These are phyloP conservation scores for Coenonympha arcania DNA, from an alignment of 2,888 invertebrate genomes.

Conservation along the genomic window DNA sequence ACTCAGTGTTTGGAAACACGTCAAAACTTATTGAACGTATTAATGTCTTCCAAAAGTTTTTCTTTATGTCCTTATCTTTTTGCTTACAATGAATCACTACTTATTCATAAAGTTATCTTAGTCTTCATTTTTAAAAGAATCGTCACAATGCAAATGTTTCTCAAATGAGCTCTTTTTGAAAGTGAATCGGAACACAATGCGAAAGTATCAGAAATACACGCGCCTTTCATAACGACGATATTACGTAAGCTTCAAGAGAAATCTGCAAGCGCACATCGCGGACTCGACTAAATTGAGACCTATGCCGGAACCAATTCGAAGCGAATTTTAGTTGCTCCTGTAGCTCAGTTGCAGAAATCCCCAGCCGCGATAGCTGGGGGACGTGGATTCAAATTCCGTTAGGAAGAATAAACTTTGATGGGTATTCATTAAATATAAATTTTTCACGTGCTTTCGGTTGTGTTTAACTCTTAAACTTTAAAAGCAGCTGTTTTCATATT, in stretches of 20 bases:
- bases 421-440: too few species aligned
- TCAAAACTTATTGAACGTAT: too few species aligned
- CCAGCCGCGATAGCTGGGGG: too few species aligned
- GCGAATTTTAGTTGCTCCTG: too few species aligned
- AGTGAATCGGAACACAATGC: slow-evolving; percentile 21
- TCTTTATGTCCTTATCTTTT: neutral
- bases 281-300: slow-evolving; percentile 27
- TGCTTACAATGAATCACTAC: too few species aligned
- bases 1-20: too few species aligned
- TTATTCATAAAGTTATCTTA: neutral
- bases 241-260: slow-evolving; percentile 33
- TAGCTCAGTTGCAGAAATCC: too few species aligned
- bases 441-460: too few species aligned
- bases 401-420: too few species aligned
- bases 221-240: slow-evolving; percentile 21
- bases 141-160: neutral
- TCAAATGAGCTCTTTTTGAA: slow-evolving; percentile 14
- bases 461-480: too few species aligned
- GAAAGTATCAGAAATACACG: slow-evolving; percentile 24
- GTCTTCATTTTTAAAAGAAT: neutral
- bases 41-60: neutral
- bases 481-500: too few species aligned
- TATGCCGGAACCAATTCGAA: slow-evolving; percentile 30
- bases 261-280: slow-evolving; percentile 25
- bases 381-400: too few species aligned